phyloP scores from a whole-genome alignment of 2,797 vertebrate species.

The Phylloscopus collybita region DNA sequence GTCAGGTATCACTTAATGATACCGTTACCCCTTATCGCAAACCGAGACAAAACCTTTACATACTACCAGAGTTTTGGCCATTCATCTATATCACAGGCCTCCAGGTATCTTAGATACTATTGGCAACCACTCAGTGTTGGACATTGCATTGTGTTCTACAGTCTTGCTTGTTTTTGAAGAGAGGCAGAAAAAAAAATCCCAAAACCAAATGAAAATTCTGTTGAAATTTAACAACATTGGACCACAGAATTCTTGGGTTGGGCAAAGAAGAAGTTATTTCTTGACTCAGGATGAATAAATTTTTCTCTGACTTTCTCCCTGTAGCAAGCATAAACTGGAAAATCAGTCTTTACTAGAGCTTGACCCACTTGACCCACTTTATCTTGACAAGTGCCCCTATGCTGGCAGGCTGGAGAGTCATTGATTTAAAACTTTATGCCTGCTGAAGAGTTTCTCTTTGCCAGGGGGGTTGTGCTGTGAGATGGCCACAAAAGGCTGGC shows the following conservation, averaged over 20 bases:
- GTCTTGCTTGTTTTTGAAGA: not conserved
- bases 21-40: not conserved
- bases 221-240: not conserved
- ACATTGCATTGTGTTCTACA: not conserved
- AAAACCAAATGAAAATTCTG: not conserved
- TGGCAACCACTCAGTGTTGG: not conserved
- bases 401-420: not conserved
- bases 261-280: not conserved
- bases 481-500: not conserved
- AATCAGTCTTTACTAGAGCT: not conserved
- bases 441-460: not conserved
- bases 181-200: not conserved
- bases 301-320: not conserved
- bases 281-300: not conserved
- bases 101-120: not conserved
- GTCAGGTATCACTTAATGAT: not conserved
- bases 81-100: not conserved
- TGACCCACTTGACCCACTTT: not conserved
- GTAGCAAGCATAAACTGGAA: not conserved
- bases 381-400: not conserved
- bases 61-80: not conserved
- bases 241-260: not conserved
- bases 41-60: not conserved
- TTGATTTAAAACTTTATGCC: not conserved
- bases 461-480: fast-evolving